A percentile compares a stretch with the other conserved stretches of the same genome.
These are phyloP conservation scores for Pollenia angustigena DNA, from an alignment of 2,888 invertebrate species.

Conservation along the genomic window DNA sequence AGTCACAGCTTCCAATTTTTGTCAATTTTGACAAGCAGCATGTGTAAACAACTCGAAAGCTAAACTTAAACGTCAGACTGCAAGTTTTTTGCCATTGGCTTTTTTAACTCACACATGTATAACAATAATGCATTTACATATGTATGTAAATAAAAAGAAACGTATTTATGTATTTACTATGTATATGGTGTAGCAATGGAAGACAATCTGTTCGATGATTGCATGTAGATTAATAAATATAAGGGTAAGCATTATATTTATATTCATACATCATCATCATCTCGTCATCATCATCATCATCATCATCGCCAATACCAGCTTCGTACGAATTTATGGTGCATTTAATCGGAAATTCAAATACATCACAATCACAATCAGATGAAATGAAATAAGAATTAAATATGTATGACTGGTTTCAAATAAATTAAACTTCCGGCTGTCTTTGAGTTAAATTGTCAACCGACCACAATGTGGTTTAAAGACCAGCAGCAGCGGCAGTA, in stretches of 20 bases:
- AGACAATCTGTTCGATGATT: background rate
- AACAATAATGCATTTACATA: background rate
- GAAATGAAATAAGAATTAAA: conserved; percentile 11
- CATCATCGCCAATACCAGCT: background rate
- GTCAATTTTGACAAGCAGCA: too few species aligned
- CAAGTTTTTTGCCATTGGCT: too few species aligned
- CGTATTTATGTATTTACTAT: too few species aligned
- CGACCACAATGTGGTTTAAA: conserved; percentile 22
- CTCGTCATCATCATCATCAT: background rate
- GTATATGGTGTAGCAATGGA: background rate
- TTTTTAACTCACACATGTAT: background rate
- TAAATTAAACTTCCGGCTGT: conserved; percentile 68
- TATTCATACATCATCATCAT: conserved; percentile 5
- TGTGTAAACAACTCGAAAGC: too few species aligned
- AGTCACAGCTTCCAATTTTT: too few species aligned
- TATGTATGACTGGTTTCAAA: conserved; percentile 40
- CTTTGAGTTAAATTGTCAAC: conserved; percentile 32
- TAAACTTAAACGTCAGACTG: too few species aligned
- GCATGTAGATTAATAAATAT: background rate
- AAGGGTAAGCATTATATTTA: background rate
- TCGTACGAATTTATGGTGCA: conserved; percentile 33
- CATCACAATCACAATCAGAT: background rate
- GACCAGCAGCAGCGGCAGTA: background rate
- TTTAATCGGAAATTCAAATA: conserved; percentile 31
- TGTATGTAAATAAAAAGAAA: background rate